phyloP scores from a whole-genome alignment of 2,888 invertebrate genomes.

The Phanerotoma sp. region DNA sequence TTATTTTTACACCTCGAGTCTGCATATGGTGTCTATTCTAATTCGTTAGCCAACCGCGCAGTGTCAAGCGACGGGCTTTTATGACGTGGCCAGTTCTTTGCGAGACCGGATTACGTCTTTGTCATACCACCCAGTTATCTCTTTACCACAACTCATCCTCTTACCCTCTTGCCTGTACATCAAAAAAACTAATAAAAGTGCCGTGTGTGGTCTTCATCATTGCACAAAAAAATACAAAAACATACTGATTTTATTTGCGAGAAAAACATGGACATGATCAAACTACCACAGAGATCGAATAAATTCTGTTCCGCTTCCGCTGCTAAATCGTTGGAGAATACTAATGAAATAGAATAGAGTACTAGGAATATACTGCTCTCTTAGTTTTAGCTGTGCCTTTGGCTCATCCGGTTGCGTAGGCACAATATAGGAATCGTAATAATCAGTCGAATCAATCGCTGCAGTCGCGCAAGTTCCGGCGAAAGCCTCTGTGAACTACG shows the following conservation, averaged over 20 bases:
- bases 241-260: too few relatives aligned
- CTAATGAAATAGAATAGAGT: conserved; percentile 25
- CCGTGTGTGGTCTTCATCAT: not conserved
- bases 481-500: conserved; percentile 21
- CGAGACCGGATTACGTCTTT: conserved; percentile 4
- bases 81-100: not conserved
- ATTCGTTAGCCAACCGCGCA: not conserved
- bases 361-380: too few relatives aligned
- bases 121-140: conserved; percentile 6
- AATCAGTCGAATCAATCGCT: conserved; percentile 33
- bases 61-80: conserved; percentile 7
- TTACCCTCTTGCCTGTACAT: not conserved
- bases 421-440: conserved; percentile 27
- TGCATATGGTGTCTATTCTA: conserved; percentile 3
- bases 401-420: conserved; percentile 36
- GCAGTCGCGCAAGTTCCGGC: conserved; percentile 28
- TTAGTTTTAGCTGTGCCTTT: conserved; percentile 23
- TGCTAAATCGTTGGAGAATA: conserved; percentile 27
- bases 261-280: too few relatives aligned
- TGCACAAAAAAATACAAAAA: too few relatives aligned
- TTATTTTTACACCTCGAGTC: conserved; percentile 1
- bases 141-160: not conserved
- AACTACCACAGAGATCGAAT: too few relatives aligned
- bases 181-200: not conserved
- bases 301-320: conserved; percentile 25